Base-by-base conservation (phyloP, 2,113 vertebrate species). In the Ceyx melanurus region DNA sequence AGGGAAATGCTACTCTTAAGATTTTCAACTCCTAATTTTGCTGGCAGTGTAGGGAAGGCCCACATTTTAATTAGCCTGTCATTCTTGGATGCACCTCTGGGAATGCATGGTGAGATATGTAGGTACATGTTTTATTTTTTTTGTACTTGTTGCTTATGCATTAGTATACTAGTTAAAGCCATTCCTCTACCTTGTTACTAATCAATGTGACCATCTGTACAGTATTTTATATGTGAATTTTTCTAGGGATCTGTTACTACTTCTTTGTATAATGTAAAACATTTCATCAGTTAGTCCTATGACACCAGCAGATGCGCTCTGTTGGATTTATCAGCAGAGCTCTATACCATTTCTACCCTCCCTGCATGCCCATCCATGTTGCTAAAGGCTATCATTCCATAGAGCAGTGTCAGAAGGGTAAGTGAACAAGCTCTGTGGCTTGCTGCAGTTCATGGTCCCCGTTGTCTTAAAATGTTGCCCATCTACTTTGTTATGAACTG, bases 201-300 rank as follows among this genome's bases (percentile, higher is more conserved):
- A 58, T 54, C 25, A 9, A 18, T 5, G 28, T 83, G 68, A 83
- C 62, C 79, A 88, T 80, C 61, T 95, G 81, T 93, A 89, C 89
- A 92, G 82, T 81, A 89, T 95, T 94, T 94, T 95, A 17, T 94
- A 96, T 64, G 89, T 92, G 65, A 87, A 62, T 48, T 94, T 92
- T 97, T 92, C 75, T 88, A 94, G 82, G 78, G 33, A 45, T 85
- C 70, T 50, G 43, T 84, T 86, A 54, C 43, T 79, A 25, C 37
- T 91, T 28, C 46, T 93, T 96, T 90, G 33, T 94, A 79, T 28
- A 26, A 67, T 20, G 40, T 87, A 31, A 57, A 70, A 56, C 10
- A 43, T 91, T 84, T 81, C n/a, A n/a, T 81, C 23, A 31, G 0
- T 64, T n/a, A 57, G 73, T 95, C 75, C 73, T 51, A 11, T 0